Conservation (phyloP, 2,888 invertebrate species). For the Trichogramma dendrolimi region DNA sequence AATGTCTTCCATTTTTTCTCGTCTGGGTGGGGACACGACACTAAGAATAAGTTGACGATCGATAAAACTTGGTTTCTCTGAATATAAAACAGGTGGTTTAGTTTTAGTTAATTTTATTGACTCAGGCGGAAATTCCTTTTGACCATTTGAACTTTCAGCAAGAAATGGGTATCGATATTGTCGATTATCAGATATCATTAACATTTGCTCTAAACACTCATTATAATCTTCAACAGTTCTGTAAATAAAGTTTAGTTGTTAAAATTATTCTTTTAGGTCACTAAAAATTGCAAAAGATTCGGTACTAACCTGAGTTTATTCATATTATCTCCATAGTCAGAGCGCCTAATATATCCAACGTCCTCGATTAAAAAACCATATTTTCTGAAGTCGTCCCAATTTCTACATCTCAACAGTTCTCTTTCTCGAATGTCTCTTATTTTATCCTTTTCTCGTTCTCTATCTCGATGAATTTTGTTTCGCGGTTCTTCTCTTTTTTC, state of each 20-base stretch:
- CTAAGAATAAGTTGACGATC: slow-evolving; percentile 39
- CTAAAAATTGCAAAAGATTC: not conserved
- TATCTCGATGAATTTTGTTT: slow-evolving; percentile 23
- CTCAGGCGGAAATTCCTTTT: slow-evolving; percentile 47
- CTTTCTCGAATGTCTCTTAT: slow-evolving; percentile 35
- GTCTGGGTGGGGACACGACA: slow-evolving; percentile 39
- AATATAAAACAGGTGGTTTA: slow-evolving; percentile 38
- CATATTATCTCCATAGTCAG: slow-evolving; percentile 33
- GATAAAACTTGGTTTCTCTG: slow-evolving; percentile 46
- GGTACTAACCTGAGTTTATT: slow-evolving; percentile 36
- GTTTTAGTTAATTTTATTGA: slow-evolving; percentile 42
- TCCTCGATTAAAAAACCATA: slow-evolving; percentile 37
- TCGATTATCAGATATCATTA: slow-evolving; percentile 43
- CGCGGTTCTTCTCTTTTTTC: slow-evolving; percentile 30
- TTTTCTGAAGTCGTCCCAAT: slow-evolving; percentile 42
- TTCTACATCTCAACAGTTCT: slow-evolving; percentile 35
- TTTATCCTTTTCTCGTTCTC: slow-evolving; percentile 34
- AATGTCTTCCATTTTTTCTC: slow-evolving; percentile 45
- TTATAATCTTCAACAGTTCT: slow-evolving; percentile 45
- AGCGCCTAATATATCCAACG: slow-evolving; percentile 33
- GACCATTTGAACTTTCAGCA: slow-evolving; percentile 39
- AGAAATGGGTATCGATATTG: slow-evolving; percentile 38
- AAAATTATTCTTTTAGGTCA: no score
- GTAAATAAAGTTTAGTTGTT: slow-evolving; percentile 15
- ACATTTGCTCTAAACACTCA: slow-evolving; percentile 44